These are phyloP conservation scores for Gnathonemus longibarbis DNA, from an alignment of 2,113 vertebrate species.

Conservation along the genomic window DNA sequence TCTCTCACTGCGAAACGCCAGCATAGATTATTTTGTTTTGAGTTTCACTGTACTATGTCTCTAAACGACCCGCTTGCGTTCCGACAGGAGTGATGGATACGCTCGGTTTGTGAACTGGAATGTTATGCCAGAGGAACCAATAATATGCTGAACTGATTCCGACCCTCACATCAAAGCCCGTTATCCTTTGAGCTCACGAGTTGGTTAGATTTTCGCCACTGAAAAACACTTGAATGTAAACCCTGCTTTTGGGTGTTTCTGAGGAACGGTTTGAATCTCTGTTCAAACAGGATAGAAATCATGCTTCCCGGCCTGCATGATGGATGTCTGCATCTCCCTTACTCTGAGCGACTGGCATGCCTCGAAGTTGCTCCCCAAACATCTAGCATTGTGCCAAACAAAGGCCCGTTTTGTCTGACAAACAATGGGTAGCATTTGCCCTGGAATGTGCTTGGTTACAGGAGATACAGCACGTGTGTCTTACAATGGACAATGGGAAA, in stretches of 20 bases:
- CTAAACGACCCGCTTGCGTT: neutral
- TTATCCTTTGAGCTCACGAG: neutral
- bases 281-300: neutral
- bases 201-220: neutral
- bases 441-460: neutral
- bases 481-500: neutral
- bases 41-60: neutral
- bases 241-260: neutral
- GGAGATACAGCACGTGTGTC: neutral
- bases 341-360: neutral
- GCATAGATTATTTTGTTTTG: neutral
- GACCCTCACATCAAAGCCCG: neutral
- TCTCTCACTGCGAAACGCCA: neutral
- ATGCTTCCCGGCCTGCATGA: neutral
- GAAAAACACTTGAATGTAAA: neutral
- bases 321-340: neutral
- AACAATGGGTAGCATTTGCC: conserved; percentile 8
- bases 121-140: neutral
- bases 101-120: neutral
- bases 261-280: neutral
- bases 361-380: neutral
- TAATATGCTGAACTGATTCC: neutral
- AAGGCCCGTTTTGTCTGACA: neutral
- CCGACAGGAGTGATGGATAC: neutral
- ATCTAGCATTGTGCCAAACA: conserved; percentile 9